These are phyloP conservation scores for Dipus sagitta DNA, from an alignment of 2,797 vertebrate species.

Conservation along the genomic window DNA sequence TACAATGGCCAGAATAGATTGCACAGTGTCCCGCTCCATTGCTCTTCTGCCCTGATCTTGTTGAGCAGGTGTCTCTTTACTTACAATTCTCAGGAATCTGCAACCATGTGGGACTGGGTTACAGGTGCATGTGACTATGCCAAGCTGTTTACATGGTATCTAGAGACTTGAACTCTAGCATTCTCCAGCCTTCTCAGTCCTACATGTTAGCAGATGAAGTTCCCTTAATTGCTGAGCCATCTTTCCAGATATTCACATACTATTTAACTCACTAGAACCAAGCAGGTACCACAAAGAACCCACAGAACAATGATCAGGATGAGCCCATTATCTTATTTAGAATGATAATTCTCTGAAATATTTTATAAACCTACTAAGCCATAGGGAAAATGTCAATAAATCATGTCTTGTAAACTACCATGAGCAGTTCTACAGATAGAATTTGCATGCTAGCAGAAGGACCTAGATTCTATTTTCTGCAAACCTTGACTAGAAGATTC, in stretches of 20 bases:
- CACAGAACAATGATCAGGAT: conserved; percentile 8
- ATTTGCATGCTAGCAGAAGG: conserved; percentile 82
- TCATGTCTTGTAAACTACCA: conserved; percentile 73
- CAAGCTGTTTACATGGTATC: too few relatives aligned
- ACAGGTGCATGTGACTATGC: too few relatives aligned
- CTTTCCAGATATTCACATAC: background rate
- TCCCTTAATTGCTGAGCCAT: too few relatives aligned
- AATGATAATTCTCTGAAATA: conserved; percentile 64
- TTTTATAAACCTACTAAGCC: conserved; percentile 71
- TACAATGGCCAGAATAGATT: too few relatives aligned
- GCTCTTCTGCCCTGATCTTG: too few relatives aligned
- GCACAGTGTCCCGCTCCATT: too few relatives aligned
- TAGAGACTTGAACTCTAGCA: too few relatives aligned
- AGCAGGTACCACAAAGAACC: conserved; percentile 16
- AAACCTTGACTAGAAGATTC: conserved; percentile 84
- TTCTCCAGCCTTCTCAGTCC: too few relatives aligned
- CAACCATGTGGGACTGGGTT: too few relatives aligned
- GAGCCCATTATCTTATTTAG: background rate
- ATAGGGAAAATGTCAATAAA: conserved; percentile 47
- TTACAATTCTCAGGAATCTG: too few relatives aligned
- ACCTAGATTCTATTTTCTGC: conserved; percentile 86
- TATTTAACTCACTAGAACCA: conserved; percentile 39
- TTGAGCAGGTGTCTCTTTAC: too few relatives aligned
- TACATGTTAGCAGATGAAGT: too few relatives aligned
- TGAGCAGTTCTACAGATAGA: conserved; percentile 70